Evolutionary conservation across 1,140 invertebrate genomes (phyloP).

Genomic region (Lasioglossum albipes): DNA sequence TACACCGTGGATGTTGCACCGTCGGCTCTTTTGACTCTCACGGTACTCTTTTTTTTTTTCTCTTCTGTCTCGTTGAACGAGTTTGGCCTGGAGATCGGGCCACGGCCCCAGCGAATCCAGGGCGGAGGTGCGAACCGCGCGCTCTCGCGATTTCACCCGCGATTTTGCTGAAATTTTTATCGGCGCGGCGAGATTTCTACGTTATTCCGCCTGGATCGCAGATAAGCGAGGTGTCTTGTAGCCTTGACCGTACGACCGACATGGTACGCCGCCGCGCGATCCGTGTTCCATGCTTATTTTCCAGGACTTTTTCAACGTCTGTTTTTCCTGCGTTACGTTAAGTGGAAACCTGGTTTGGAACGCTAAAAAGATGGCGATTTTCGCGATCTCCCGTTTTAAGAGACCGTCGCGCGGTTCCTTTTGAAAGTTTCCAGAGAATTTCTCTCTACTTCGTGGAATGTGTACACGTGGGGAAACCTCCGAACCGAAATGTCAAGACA

Average conservation of each 20-base stretch:
- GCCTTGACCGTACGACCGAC: not conserved
- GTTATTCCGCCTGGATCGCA: not conserved
- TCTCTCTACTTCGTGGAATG: too few relatives aligned
- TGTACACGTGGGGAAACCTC: too few relatives aligned
- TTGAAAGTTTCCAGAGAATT: too few relatives aligned
- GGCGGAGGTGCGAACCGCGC: not conserved
- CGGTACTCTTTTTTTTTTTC: not conserved
- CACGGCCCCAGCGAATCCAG: not conserved
- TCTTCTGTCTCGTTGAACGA: slow-evolving; percentile 15
- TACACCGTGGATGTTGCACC: slow-evolving; percentile 2
- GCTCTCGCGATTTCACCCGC: slow-evolving; percentile 16
- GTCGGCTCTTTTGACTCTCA: slow-evolving; percentile 18
- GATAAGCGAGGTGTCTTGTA: slow-evolving; percentile 15
- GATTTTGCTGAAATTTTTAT: slow-evolving; percentile 26
- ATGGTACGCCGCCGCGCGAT: not conserved
- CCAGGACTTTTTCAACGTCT: not conserved
- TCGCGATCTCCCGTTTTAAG: too few relatives aligned
- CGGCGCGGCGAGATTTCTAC: slow-evolving; percentile 12
- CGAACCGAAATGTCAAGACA: too few relatives aligned
- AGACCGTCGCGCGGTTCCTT: too few relatives aligned
- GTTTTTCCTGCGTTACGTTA: too few relatives aligned
- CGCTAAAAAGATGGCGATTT: too few relatives aligned
- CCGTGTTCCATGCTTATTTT: not conserved
- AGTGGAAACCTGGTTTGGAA: too few relatives aligned
- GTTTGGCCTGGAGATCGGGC: not conserved